Percentiles rank a stretch among this genome's conserved stretches.
Conservation (phyloP, 2,113 vertebrate species). For the Triplophysa tibetana region DNA sequence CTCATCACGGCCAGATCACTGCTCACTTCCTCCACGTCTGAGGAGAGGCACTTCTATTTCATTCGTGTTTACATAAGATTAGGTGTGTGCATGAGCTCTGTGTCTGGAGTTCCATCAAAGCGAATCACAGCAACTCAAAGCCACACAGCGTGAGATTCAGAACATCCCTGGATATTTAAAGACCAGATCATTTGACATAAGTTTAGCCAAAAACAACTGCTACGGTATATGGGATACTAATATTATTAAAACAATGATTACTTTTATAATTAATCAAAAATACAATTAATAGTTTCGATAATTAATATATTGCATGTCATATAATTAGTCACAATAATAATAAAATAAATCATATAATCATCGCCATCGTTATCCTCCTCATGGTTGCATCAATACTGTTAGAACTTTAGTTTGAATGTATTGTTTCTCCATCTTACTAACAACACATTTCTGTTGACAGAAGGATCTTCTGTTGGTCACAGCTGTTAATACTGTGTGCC, state of each 20-base stretch:
- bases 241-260: too few relatives aligned
- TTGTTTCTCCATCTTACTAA: neutral
- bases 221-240: too few relatives aligned
- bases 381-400: too few relatives aligned
- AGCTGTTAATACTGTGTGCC: constrained; percentile 26
- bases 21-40: neutral
- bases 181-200: neutral
- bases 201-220: neutral
- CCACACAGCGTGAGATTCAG: neutral
- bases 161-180: neutral
- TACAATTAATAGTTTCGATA: too few relatives aligned
- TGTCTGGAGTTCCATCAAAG: neutral
- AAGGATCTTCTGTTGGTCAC: constrained; percentile 10
- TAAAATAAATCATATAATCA: too few relatives aligned
- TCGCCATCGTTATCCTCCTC: too few relatives aligned
- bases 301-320: too few relatives aligned
- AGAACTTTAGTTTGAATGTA: neutral
- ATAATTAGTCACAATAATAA: too few relatives aligned
- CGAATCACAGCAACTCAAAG: neutral
- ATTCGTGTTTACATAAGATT: neutral
- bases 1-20: constrained; percentile 7
- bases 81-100: neutral
- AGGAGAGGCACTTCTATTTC: neutral
- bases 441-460: neutral
- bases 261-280: too few relatives aligned